phyloP scores from a whole-genome alignment of 2,113 vertebrate genomes.

The Atherinomorus stipes region DNA sequence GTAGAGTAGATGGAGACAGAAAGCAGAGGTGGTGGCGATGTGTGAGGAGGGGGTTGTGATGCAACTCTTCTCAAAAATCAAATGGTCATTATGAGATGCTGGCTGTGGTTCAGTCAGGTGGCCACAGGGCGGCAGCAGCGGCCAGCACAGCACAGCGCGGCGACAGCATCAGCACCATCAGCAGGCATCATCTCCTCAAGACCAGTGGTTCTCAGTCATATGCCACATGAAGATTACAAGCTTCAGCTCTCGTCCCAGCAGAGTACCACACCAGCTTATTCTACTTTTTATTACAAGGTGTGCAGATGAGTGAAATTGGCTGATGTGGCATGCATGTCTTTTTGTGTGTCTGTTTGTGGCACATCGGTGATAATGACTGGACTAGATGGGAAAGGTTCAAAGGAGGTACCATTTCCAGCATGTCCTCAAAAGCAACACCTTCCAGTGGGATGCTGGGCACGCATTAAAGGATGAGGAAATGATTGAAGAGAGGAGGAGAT shows the following conservation, averaged over 20 bases:
- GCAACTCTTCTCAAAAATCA: constrained; percentile 61
- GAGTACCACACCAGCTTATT: constrained; percentile 28
- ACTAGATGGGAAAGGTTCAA: constrained; percentile 13
- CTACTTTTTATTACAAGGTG: constrained; percentile 9
- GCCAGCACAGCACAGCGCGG: constrained; percentile 38
- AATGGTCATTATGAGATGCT: constrained; percentile 45
- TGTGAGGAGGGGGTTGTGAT: constrained; percentile 41
- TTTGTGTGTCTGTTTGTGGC: neutral
- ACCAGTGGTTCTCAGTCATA: constrained; percentile 41
- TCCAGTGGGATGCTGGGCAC: constrained; percentile 18
- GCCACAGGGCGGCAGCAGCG: constrained; percentile 74
- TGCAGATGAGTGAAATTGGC: constrained; percentile 23
- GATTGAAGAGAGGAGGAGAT: constrained; percentile 36
- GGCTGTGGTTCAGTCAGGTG: constrained; percentile 1
- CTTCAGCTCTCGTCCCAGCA: constrained; percentile 25
- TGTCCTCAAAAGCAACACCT: constrained; percentile 23
- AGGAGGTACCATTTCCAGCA: constrained; percentile 12
- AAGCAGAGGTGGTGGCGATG: constrained; percentile 40
- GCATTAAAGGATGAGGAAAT: constrained; percentile 43
- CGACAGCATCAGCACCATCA: neutral
- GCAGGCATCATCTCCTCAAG: constrained; percentile 23
- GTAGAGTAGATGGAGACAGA: constrained; percentile 34
- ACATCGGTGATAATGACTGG: constrained; percentile 13
- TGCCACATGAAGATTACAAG: constrained; percentile 30
- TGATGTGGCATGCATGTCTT: neutral